Conservation (phyloP, 2,888 invertebrate species). For the Nephrotoma flavescens region DNA sequence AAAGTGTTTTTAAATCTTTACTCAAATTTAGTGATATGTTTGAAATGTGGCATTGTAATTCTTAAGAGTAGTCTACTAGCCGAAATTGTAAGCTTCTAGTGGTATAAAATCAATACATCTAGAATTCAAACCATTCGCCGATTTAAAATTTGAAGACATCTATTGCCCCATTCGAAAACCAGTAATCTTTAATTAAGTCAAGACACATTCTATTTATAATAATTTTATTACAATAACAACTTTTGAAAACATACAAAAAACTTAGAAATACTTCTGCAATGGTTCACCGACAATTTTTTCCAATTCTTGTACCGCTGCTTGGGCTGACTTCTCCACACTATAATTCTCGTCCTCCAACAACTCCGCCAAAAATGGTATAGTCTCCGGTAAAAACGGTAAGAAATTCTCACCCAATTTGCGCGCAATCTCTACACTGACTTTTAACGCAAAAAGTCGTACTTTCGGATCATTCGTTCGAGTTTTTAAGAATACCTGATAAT, state of each 20-base stretch:
- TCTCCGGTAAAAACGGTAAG: conserved; percentile 76
- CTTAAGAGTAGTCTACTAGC: no score
- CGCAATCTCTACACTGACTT: conserved; percentile 62
- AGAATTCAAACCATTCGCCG: neutral
- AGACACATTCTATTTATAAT: neutral
- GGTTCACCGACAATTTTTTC: conserved; percentile 82
- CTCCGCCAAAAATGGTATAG: conserved; percentile 87
- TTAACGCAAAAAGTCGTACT: conserved; percentile 56
- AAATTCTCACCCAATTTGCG: conserved; percentile 78
- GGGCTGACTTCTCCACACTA: conserved; percentile 63
- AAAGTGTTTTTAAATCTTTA: no score
- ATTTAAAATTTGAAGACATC: neutral
- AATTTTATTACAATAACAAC: neutral
- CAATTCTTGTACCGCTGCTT: conserved; percentile 65
- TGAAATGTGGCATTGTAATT: no score
- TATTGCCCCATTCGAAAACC: neutral
- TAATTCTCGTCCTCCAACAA: conserved; percentile 81
- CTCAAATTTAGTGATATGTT: no score
- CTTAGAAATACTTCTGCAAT: conserved; percentile 71
- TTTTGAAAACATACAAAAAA: neutral
- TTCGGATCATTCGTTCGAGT: conserved; percentile 60
- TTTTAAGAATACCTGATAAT: conserved; percentile 80
- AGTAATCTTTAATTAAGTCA: no score
- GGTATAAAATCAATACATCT: neutral
- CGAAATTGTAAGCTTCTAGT: neutral